Evolutionary conservation across 1,140 invertebrate species (phyloP).

Genomic region (Drosophila pseudoobscura): DNA sequence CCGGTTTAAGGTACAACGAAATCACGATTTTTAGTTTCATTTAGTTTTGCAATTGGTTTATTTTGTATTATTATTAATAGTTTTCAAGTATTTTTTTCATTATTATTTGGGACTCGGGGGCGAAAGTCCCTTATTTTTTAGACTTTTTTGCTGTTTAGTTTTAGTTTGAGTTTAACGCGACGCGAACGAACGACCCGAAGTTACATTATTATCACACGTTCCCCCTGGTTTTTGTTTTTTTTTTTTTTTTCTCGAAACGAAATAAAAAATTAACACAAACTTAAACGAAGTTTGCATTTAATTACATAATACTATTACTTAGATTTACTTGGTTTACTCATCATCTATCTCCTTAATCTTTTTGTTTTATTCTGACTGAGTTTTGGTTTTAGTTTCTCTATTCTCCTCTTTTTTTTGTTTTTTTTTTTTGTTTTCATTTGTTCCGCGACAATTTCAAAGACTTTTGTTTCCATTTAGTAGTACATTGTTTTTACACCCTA

Average conservation of each 20-base stretch:
- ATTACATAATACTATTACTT: slow-evolving; percentile 80
- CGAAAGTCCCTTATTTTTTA: slow-evolving; percentile 74
- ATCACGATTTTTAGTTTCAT: slow-evolving; percentile 79
- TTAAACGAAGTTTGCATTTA: slow-evolving; percentile 55
- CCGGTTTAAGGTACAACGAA: slow-evolving; percentile 84
- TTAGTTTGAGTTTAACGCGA: slow-evolving; percentile 64
- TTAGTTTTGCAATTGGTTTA: slow-evolving; percentile 54
- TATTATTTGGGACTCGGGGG: slow-evolving; percentile 80
- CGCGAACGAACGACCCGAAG: slow-evolving; percentile 82
- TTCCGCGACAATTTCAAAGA: slow-evolving; percentile 79
- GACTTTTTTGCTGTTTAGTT: slow-evolving; percentile 4
- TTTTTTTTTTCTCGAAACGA: slow-evolving; percentile 37
- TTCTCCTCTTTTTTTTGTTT: slow-evolving; percentile 23
- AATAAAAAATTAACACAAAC: slow-evolving; percentile 58
- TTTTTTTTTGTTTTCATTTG: slow-evolving; percentile 46
- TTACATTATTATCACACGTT: slow-evolving; percentile 82
- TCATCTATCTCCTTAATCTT: slow-evolving; percentile 23
- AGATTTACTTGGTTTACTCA: slow-evolving; percentile 59
- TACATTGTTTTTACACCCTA: slow-evolving; percentile 62
- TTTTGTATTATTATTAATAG: slow-evolving; percentile 27
- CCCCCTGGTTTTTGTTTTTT: slow-evolving; percentile 49
- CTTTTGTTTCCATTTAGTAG: slow-evolving; percentile 72
- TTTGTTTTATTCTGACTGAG: slow-evolving; percentile 33
- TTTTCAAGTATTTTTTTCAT: slow-evolving; percentile 55
- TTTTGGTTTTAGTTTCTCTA: slow-evolving; percentile 48